Evolutionary conservation across 1,140 invertebrate genomes (phyloP), one percentile per base, ranked within the genome.

Genomic region (Oscheius sp.): DNA sequence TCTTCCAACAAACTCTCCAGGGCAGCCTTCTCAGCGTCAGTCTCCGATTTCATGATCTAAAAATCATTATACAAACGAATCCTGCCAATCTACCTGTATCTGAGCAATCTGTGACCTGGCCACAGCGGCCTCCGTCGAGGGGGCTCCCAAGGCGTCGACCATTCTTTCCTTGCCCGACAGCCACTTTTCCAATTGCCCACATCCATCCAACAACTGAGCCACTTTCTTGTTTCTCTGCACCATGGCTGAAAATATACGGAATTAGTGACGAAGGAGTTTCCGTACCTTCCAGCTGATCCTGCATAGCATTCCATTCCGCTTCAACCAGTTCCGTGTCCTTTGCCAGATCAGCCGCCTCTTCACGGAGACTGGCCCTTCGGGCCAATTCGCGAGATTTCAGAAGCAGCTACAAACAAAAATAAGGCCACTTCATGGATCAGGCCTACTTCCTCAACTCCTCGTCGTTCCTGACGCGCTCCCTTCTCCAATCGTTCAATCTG

Each of bases 151-250:
- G 77, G 93, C 91, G 85, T 96, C 93, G 78, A 91, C 91, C 35
- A 93, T 91, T 28, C 91, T 89, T 76, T 93, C 91, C 85, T 95
- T 92, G 77, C 90, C 90, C 65, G 93, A 91, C 72, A 97, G 87
- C 82, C 91, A 89, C 73, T 91, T 90, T 86, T 97, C 93, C 3
- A 95, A 87, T 74, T 92, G 90, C 4, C 89, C 88, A 68, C 96
- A 90, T 92, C 93, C 95, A 85, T 93, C 90, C 63, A 94, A 86
- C 45, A 96, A 88, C 84, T 92, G 92, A 38, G 89, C 90, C 45
- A 94, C 86, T 23, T 73, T 73, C n/a, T 49, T 31, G 4, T 45
- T 31, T 13, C 36, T 18, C n/a, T 38, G 32, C 4, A 29, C 36
- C 29, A 26, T 66, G 18, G 64, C n/a, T 13, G n/a, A 26, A 20